These are phyloP conservation scores for Cyphomyrus discorhynchus DNA, from an alignment of 2,113 vertebrate genomes.

Conservation along the genomic window DNA sequence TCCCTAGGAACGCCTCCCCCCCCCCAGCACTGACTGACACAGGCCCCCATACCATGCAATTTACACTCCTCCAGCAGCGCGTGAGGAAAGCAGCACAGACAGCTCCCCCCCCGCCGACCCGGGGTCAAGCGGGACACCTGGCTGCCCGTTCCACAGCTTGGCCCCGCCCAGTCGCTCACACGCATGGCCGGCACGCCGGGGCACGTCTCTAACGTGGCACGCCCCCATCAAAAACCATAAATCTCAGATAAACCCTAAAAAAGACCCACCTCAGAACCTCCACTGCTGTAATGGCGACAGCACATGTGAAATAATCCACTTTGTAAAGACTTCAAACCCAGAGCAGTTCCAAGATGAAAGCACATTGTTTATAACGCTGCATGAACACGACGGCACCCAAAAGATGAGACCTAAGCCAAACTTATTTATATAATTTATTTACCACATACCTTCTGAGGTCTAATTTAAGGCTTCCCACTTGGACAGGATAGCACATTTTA, in stretches of 20 bases:
- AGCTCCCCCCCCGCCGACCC: background rate
- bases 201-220: background rate
- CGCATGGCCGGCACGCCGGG: background rate
- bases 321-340: background rate
- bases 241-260: background rate
- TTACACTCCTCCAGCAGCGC: background rate
- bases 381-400: background rate
- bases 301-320: background rate
- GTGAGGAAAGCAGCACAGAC: background rate
- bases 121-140: slow-evolving; percentile 11
- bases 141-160: background rate
- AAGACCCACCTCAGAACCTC: background rate
- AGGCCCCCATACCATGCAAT: slow-evolving; percentile 15
- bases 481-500: background rate
- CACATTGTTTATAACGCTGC: background rate
- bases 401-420: background rate
- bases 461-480: slow-evolving; percentile 19
- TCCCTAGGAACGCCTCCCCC: slow-evolving; percentile 17
- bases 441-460: background rate
- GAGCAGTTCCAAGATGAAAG: background rate
- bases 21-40: background rate
- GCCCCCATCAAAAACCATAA: background rate
- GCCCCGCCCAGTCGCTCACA: background rate
- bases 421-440: slow-evolving; percentile 12
- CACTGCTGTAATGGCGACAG: background rate